phyloP scores from a whole-genome alignment of 2,113 vertebrate species.

The Vicugna pacos region DNA sequence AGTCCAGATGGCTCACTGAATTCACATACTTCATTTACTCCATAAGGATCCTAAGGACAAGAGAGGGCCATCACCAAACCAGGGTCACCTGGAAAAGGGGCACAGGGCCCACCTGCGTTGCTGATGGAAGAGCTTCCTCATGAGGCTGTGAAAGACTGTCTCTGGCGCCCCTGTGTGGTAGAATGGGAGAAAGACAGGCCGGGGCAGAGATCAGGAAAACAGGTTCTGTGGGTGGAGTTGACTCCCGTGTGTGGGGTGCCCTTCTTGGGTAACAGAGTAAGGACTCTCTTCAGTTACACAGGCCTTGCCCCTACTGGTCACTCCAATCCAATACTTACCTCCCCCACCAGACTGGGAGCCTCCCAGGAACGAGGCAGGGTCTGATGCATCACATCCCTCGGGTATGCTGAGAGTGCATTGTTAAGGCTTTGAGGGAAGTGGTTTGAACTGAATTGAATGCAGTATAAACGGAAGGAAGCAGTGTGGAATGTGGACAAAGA shows the following conservation, averaged over 20 bases:
- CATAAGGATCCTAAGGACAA: background rate
- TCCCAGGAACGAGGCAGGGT: background rate
- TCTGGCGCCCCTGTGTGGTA: constrained; percentile 60
- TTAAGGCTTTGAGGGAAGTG: constrained; percentile 55
- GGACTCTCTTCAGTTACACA: background rate
- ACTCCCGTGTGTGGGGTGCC: background rate
- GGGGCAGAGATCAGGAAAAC: background rate
- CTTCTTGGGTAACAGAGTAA: background rate
- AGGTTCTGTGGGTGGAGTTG: too few species aligned
- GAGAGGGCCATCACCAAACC: background rate
- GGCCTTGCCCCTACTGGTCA: background rate
- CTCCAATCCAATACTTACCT: background rate
- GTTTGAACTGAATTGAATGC: constrained; percentile 24
- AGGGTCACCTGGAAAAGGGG: background rate
- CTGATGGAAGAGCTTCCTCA: background rate
- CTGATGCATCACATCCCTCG: background rate
- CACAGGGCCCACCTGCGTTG: background rate
- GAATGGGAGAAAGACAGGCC: background rate
- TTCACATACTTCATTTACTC: background rate
- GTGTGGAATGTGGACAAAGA: background rate
- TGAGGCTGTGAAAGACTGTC: background rate
- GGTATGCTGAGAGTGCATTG: background rate
- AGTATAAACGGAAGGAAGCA: constrained; percentile 61
- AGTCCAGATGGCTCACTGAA: background rate
- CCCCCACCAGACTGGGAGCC: background rate